Evolutionary conservation across 2,797 vertebrate genomes (phyloP), one percentile per base, ranked within the genome.

Genomic region (Podarcis siculus): DNA sequence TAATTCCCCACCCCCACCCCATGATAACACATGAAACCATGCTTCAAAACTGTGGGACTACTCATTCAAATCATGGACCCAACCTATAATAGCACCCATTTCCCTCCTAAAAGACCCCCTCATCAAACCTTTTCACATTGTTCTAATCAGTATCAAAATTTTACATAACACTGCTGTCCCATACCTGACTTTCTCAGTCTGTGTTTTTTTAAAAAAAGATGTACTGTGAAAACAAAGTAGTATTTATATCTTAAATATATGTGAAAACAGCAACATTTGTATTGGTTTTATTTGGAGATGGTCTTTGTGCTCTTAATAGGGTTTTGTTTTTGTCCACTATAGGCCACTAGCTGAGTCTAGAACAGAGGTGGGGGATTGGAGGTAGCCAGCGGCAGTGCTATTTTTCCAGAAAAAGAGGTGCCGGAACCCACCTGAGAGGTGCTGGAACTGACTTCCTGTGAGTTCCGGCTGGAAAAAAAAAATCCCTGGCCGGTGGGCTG

Each of bases 241-340:
- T 97, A 97, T 96, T 97, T 96, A 97, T 97, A 97, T 96, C 96
- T 95, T 95, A 97, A 97, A 97, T 97, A 97, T 96, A 97, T 95
- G 92, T 96, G 95, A 95, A 96, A 95, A 88, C 85, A 92, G 94
- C 95, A 90, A 93, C 90, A 90, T 66, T 90, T 95, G 96, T 96
- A 95, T 94, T 91, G 83, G 94, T 95, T 97, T 97, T 96, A 89
- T 97, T 97, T 96, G 95, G 92, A 94, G 89, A 92, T 89, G 61
- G 32, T 76, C 71, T 69, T 67, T 88, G 87, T 94, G 90, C 90
- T 91, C 81, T 80, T 42, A 12, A 71, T 37, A 88, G 49, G 49
- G 21, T 55, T 49, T n/a, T 4, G 8, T 9, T 92, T 92, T 93
- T 93, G 90, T 94, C 75, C 64, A 32, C 71, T 6, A 39, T 89